These are phyloP conservation scores for Tetrao urogallus DNA, from an alignment of 2,113 vertebrate species.

Conservation along the genomic window DNA sequence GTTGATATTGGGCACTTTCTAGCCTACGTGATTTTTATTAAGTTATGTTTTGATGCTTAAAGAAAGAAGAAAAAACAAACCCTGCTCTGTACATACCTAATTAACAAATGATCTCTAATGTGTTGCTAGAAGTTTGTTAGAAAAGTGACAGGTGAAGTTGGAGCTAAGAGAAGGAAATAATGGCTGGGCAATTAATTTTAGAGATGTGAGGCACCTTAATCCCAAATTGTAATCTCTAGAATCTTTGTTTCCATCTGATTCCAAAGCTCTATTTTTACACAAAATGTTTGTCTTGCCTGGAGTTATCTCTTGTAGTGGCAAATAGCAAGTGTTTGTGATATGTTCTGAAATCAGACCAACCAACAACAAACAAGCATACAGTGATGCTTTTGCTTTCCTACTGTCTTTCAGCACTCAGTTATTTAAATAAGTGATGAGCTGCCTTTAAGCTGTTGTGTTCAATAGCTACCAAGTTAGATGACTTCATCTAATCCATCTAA, in stretches of 20 bases:
- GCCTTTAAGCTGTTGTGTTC: neutral
- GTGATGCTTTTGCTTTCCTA: neutral
- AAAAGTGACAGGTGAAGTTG: neutral
- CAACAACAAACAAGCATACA: neutral
- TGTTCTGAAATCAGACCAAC: neutral
- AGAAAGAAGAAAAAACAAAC: neutral
- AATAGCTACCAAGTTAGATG: neutral
- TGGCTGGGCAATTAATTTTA: neutral
- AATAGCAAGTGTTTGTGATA: neutral
- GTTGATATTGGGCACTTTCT: neutral
- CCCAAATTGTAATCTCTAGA: neutral
- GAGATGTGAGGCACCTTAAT: neutral
- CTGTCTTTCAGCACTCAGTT: neutral
- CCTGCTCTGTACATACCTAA: neutral
- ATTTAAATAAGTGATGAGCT: neutral
- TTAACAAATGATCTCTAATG: neutral
- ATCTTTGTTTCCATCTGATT: neutral
- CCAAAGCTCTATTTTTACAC: neutral
- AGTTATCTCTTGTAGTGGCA: neutral
- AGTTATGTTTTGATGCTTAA: neutral
- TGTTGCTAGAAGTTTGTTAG: neutral
- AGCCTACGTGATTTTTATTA: neutral
- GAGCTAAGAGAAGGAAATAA: neutral
- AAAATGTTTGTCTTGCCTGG: neutral
- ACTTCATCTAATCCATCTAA: neutral